Evolutionary conservation across 2,888 invertebrate species (phyloP).

Genomic region (Nemurella pictetii): DNA sequence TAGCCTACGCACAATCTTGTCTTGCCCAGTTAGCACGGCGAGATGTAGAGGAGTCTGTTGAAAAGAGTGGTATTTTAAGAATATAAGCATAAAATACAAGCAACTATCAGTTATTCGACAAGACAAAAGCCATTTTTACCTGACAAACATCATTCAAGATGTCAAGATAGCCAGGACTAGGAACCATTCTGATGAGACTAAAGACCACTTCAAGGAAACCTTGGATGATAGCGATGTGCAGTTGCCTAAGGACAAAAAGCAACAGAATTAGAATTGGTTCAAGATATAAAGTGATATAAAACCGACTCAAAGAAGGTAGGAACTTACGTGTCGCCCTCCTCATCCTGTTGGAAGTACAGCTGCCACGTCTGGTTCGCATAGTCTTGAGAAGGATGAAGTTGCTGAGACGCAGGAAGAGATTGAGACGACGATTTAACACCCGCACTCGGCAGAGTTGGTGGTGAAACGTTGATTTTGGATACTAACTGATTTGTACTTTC

Average conservation of each 20-base stretch:
- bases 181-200: constrained; percentile 75
- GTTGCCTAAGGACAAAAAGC: constrained; percentile 64
- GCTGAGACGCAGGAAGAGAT: not conserved
- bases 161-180: constrained; percentile 75
- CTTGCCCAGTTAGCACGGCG: constrained; percentile 77
- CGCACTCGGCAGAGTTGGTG: constrained; percentile 4
- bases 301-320: not conserved
- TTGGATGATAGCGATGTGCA: constrained; percentile 83
- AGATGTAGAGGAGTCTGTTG: constrained; percentile 78
- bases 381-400: not conserved
- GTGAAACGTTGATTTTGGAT: constrained; percentile 21
- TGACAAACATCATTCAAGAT: constrained; percentile 78
- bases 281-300: not conserved
- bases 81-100: not conserved
- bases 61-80: constrained; percentile 21
- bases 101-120: constrained; percentile 37
- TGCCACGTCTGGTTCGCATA: constrained; percentile 56
- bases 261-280: constrained; percentile 34
- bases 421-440: not conserved
- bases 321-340: constrained; percentile 88
- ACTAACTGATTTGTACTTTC: constrained; percentile 6
- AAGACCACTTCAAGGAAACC: constrained; percentile 72
- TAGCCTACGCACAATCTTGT: constrained; percentile 73
- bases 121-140: no score
- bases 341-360: constrained; percentile 74